phyloP scores from a whole-genome alignment of 2,888 invertebrate genomes.

The Physocephala rufipes region DNA sequence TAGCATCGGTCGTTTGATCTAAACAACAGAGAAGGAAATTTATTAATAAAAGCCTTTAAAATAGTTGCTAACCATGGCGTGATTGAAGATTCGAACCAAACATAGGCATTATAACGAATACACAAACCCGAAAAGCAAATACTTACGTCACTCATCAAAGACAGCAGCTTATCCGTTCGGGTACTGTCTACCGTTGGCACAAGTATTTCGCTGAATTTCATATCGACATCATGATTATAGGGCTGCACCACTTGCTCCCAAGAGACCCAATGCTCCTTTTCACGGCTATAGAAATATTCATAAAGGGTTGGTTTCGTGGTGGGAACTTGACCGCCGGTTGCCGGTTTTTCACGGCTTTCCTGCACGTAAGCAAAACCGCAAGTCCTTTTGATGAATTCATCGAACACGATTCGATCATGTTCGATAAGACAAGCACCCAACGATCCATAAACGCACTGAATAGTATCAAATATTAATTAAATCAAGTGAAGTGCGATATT shows the following conservation, averaged over 20 bases:
- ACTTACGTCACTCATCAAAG: conserved; percentile 77
- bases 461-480: not conserved
- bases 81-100: no score
- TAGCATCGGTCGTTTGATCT: conserved; percentile 81
- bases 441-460: conserved; percentile 81
- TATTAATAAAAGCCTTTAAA: conserved; percentile 21
- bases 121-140: not conserved
- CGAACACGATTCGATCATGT: conserved; percentile 77
- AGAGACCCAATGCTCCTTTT: conserved; percentile 78
- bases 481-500: no score
- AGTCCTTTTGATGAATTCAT: conserved; percentile 76
- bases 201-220: conserved; percentile 82
- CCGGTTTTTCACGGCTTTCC: conserved; percentile 73
- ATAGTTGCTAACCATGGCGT: not conserved
- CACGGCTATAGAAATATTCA: conserved; percentile 81
- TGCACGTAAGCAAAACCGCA: conserved; percentile 75
- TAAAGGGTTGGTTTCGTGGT: conserved; percentile 76
- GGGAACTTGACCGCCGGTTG: conserved; percentile 78
- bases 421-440: conserved; percentile 82
- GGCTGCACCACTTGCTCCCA: conserved; percentile 84
- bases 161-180: conserved; percentile 79
- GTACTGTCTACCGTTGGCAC: conserved; percentile 92
- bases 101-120: not conserved
- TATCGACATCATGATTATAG: conserved; percentile 77
- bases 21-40: conserved; percentile 25